Evolutionary conservation across 2,888 invertebrate genomes (phyloP).

Genomic region (Papilio elwesi): DNA sequence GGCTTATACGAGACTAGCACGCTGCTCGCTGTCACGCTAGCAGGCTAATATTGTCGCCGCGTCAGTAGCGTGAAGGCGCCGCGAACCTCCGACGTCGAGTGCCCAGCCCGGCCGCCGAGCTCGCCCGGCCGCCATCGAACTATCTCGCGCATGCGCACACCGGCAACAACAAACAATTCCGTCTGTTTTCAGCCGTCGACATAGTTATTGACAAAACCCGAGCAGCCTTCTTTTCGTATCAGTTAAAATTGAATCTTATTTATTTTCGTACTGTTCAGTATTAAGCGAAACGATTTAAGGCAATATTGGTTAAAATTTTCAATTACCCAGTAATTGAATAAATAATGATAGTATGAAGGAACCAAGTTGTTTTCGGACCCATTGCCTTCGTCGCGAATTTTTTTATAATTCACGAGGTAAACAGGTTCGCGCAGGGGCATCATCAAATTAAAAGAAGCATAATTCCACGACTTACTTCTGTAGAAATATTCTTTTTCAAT

Average conservation of each 20-base stretch:
- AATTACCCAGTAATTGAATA: neutral
- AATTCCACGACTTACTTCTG: too few relatives aligned
- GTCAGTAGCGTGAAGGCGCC: constrained; percentile 58
- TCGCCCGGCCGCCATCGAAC: constrained; percentile 45
- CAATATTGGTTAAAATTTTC: constrained; percentile 2
- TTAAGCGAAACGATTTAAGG: constrained; percentile 3
- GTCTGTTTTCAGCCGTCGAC: constrained; percentile 28
- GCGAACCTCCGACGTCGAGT: constrained; percentile 61
- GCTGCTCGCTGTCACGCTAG: constrained; percentile 47
- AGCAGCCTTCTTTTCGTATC: constrained; percentile 49
- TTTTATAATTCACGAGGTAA: neutral
- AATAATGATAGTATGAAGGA: neutral
- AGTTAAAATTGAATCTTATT: constrained; percentile 18
- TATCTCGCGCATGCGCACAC: constrained; percentile 64
- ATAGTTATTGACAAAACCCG: constrained; percentile 65
- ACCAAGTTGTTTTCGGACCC: neutral
- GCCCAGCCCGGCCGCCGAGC: constrained; percentile 47
- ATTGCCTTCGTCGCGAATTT: neutral
- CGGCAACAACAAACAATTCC: constrained; percentile 60
- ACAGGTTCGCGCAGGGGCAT: too few relatives aligned
- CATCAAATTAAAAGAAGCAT: too few relatives aligned
- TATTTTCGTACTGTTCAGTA: neutral
- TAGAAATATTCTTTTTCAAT: too few relatives aligned
- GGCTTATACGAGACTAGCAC: constrained; percentile 42
- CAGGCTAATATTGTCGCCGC: constrained; percentile 68